phyloP scores from a whole-genome alignment of 1,140 invertebrate species.

The Zaprionus capensis region DNA sequence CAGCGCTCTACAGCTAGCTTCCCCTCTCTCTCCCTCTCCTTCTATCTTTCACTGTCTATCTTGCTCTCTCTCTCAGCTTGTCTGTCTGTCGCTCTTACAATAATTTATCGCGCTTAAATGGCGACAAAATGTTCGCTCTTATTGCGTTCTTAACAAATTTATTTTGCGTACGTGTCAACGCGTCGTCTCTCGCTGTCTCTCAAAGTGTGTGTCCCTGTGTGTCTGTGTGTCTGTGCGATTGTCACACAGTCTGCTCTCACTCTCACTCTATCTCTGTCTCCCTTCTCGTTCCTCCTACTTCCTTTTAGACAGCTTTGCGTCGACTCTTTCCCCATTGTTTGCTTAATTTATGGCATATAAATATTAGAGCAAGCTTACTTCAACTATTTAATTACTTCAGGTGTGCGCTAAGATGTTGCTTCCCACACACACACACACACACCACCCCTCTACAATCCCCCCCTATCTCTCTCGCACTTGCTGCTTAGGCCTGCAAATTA shows the following conservation, averaged over 20 bases:
- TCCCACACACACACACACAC: not conserved
- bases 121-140: constrained; percentile 80
- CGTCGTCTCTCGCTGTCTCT: constrained; percentile 27
- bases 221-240: not conserved
- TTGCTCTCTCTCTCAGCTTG: not conserved
- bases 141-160: constrained; percentile 82
- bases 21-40: not conserved
- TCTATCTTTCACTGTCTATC: not conserved
- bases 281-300: not conserved
- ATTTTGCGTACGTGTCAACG: constrained; percentile 81
- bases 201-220: not conserved
- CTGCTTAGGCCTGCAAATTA: constrained; percentile 14
- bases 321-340: constrained; percentile 57
- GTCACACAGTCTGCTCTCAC: not conserved
- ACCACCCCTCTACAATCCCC: no score
- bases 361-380: constrained; percentile 77
- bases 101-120: constrained; percentile 80
- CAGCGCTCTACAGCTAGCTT: not conserved
- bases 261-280: not conserved
- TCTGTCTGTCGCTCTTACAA: constrained; percentile 57
- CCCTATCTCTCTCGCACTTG: not conserved
- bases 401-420: constrained; percentile 55
- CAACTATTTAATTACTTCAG: constrained; percentile 79
- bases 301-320: constrained; percentile 17
- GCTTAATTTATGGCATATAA: constrained; percentile 79